Evolutionary conservation across 2,888 invertebrate genomes (phyloP), one percentile per base, ranked within the genome.

Genomic region (Macropis europaea): DNA sequence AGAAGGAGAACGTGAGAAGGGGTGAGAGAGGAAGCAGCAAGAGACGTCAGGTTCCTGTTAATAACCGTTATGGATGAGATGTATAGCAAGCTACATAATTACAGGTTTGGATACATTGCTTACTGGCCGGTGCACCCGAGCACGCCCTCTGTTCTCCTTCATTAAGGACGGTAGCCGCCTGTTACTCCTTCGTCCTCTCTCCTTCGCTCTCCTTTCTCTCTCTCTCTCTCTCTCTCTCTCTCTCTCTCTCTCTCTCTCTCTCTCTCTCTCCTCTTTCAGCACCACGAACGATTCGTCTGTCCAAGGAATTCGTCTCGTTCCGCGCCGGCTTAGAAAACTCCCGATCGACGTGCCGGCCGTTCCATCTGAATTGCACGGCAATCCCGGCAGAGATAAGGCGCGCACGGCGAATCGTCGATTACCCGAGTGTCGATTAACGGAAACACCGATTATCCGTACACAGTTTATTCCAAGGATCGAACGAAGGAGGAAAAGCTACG

Each of bases 131-230:
- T 86, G 88, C 86, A 86, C 84, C 86, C 85, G 88, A 86, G 85
- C 87, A 87, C 88, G 88, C 88, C 88, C 87, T 88, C 88, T 84
- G 87, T 84, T 88, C 87, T 85, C 86, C 87, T 88, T 88, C 87
- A 86, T 88, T 88, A 88, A 88, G 79, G 84, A 85, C 87, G 87
- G 88, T 88, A 88, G 88, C 88, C 85, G 87, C 83, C 88, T 87
- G 88, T 87, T 88, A 85, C 83, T 78, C 73, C 77, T 57, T 42
- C 70, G 50, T 73, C 53, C 73, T 76, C 77, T 68, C 77, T 72
- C 73, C 53, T 73, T 76, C 77, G 68, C 77, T 72, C 57, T 66
- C 61, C 67, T 71, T 43, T 62, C 38, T 53, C 52, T 42, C 61
- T 52, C 32, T 43, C 45, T 19, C 22, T 32, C 17, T 7, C 5